These are phyloP conservation scores for Drosophila pseudoananassae DNA, from an alignment of 1,140 invertebrate genomes.

Conservation along the genomic window DNA sequence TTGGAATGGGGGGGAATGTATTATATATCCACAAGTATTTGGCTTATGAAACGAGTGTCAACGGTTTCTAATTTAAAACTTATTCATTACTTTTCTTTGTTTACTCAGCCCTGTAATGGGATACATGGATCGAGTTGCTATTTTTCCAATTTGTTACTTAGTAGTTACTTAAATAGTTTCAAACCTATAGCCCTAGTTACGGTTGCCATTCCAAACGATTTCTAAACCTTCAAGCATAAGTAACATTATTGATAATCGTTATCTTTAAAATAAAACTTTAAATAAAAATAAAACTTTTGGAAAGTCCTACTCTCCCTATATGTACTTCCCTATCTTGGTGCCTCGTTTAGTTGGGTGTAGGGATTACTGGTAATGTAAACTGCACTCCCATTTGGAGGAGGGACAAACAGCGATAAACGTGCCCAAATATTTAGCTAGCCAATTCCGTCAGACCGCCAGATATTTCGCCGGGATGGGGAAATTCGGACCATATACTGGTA, in stretches of 20 bases:
- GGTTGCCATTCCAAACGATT: background rate
- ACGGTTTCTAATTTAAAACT: constrained; percentile 24
- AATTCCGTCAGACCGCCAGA: constrained; percentile 37
- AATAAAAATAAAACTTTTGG: no score
- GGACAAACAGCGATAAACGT: constrained; percentile 49
- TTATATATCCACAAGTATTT: constrained; percentile 1
- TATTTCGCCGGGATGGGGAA: constrained; percentile 37
- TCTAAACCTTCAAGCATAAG: background rate
- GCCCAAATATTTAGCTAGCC: constrained; percentile 46
- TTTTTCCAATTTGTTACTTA: background rate
- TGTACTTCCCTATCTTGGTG: constrained; percentile 23
- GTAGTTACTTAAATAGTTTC: background rate
- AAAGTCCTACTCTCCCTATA: background rate
- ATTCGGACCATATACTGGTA: constrained; percentile 17
- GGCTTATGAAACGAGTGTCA: constrained; percentile 2
- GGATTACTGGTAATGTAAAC: constrained; percentile 21
- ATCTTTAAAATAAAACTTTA: no score
- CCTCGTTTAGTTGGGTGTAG: constrained; percentile 13
- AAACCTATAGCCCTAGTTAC: background rate
- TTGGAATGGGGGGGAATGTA: background rate
- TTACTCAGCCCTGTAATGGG: background rate
- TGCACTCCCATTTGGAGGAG: constrained; percentile 22
- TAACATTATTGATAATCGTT: background rate
- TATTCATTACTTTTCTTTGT: constrained; percentile 1
- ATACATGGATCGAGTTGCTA: background rate